phyloP scores from a whole-genome alignment of 53 echinoderm and acorn worm genomes.

The Arbacia lixula region DNA sequence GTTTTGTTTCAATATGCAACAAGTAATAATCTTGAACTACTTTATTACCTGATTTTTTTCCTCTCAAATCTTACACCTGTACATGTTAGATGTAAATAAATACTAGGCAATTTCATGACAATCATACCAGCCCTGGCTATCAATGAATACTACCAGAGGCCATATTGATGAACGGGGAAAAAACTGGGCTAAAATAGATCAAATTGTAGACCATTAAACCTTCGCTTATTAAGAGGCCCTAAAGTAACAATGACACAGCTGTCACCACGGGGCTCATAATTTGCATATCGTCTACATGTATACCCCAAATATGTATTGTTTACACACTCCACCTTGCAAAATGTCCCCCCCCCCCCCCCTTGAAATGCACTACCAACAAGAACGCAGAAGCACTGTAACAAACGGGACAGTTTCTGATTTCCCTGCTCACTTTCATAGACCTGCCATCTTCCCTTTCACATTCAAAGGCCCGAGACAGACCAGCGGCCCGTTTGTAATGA shows the following conservation, averaged over 20 bases:
- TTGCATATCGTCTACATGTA: slow-evolving; percentile 38
- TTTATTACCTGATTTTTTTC: too few relatives aligned
- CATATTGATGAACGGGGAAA: too few relatives aligned
- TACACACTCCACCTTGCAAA: slow-evolving; percentile 7
- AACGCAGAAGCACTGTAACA: slow-evolving; percentile 16
- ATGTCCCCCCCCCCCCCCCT: too few relatives aligned
- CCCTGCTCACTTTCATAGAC: slow-evolving; percentile 1
- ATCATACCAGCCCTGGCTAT: too few relatives aligned
- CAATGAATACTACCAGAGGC: too few relatives aligned
- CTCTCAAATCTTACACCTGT: too few relatives aligned
- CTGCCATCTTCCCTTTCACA: neutral
- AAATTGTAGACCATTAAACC: slow-evolving; percentile 34
- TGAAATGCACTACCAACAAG: slow-evolving; percentile 25
- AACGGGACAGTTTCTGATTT: slow-evolving; percentile 28
- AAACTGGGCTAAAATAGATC: too few relatives aligned
- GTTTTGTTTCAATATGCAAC: too few relatives aligned
- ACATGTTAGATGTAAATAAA: too few relatives aligned
- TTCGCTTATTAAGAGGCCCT: slow-evolving; percentile 5
- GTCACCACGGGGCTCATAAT: slow-evolving; percentile 36
- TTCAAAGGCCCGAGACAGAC: slow-evolving; percentile 15
- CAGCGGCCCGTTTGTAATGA: slow-evolving; percentile 21
- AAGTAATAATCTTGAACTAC: too few relatives aligned
- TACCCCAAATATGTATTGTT: slow-evolving; percentile 46
- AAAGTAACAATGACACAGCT: slow-evolving; percentile 27
- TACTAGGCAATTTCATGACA: too few relatives aligned